Base-by-base conservation (phyloP, 2,888 invertebrate genomes). In the Brachynemurus nebulosus region DNA sequence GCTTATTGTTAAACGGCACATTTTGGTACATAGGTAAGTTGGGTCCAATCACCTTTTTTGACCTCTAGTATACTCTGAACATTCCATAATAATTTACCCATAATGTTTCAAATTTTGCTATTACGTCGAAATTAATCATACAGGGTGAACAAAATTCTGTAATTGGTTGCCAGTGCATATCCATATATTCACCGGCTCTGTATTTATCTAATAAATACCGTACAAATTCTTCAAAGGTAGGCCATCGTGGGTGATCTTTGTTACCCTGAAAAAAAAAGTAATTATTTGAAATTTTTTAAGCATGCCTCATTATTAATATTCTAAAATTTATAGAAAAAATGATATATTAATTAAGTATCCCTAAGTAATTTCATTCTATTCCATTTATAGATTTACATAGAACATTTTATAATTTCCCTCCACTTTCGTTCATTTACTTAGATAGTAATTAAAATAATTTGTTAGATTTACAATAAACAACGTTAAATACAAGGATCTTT, bases 131-230 rank as follows among this genome's bases (percentile, higher is more conserved):
- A 57, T 80, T 74, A 54, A 86, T 82, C 66, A 84, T 78, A 64
- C 88, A 88, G 1, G 88, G 88, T 23, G 88, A 86, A 60, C 88
- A 89, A 61, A 88, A 86, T 56, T 76, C 76, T 0, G 80, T 78
- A 53, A 85, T 78, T 0, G 88, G 85, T n/a, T 84, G 81, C 80
- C 86, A 86, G 60, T 88, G 88, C 85, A 88, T 88, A 60, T 89
- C 86, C 51, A 86, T 67, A 3, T 72, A 66, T 40, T 76, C 68
- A 23, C 75, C 76, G 47, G 68, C 70, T 53, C 66, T 68, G 47
- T 77, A 74, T 50, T 81, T 78, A 56, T 85, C 83, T 49, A 86
- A 60, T 14, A 88, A 70, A 67, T 85, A 86, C 42, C 76, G 68
- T 1, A 86, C 79, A 52, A 89, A 89, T 65, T 88, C 88, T 35